Evolutionary conservation across 1,140 invertebrate species (phyloP).

Genomic region (Ganaspis sp.): DNA sequence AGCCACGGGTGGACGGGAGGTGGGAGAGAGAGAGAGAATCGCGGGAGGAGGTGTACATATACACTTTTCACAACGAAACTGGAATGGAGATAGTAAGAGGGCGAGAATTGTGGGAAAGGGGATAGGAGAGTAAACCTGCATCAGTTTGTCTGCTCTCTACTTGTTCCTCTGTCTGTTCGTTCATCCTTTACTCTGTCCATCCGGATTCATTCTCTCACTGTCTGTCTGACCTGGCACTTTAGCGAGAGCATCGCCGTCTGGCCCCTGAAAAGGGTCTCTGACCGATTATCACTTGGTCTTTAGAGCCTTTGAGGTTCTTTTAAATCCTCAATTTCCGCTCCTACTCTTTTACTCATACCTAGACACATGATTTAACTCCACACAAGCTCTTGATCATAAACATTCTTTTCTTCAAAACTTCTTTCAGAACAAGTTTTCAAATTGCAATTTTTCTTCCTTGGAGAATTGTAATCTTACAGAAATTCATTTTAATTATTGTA

Average conservation of each 20-base stretch:
- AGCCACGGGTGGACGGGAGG: not conserved
- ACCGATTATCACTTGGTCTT: slow-evolving; percentile 72
- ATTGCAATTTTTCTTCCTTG: not conserved
- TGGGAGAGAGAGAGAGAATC: not conserved
- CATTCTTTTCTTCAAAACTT: not conserved
- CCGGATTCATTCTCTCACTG: not conserved
- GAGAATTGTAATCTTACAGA: no score
- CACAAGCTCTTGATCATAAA: not conserved
- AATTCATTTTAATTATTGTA: not conserved
- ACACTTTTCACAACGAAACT: slow-evolving; percentile 20
- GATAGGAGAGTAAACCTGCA: slow-evolving; percentile 20
- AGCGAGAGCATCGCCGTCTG: slow-evolving; percentile 65
- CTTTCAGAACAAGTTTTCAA: not conserved
- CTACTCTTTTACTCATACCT: slow-evolving; percentile 15
- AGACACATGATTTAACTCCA: slow-evolving; percentile 26
- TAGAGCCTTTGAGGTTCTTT: slow-evolving; percentile 70
- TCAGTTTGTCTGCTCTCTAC: slow-evolving; percentile 40
- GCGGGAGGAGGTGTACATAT: slow-evolving; percentile 31
- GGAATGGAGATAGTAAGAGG: not conserved
- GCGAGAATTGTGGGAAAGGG: not conserved
- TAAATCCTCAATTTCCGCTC: slow-evolving; percentile 51
- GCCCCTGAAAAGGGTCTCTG: slow-evolving; percentile 69
- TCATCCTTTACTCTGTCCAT: not conserved
- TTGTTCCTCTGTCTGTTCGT: slow-evolving; percentile 23
- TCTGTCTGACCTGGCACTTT: slow-evolving; percentile 61